A percentile compares a stretch with the other conserved stretches of the same genome.
Evolutionary conservation across 2,797 vertebrate species (phyloP).

Genomic region (Eospalax fontanierii): DNA sequence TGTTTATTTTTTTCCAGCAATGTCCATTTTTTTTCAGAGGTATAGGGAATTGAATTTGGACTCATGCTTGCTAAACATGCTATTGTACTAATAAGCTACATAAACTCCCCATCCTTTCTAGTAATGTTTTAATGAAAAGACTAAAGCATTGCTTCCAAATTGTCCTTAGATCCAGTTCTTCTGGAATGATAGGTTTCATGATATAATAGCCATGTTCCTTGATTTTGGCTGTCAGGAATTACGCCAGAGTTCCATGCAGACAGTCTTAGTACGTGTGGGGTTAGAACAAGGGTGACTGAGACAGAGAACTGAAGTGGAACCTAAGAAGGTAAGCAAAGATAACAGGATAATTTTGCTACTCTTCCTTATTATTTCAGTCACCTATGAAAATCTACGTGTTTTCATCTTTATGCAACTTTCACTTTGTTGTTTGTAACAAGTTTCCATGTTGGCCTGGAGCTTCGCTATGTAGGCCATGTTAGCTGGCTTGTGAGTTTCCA

Average conservation of each 20-base stretch:
- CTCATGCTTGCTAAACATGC: not conserved
- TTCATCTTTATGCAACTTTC: not conserved
- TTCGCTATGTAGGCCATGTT: not conserved
- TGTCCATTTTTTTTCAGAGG: not conserved
- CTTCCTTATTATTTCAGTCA: constrained; percentile 38
- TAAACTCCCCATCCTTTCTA: not conserved
- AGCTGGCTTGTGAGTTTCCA: not conserved
- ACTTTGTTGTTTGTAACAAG: not conserved
- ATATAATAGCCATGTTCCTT: not conserved
- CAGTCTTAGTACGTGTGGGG: not conserved
- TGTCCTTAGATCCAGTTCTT: constrained; percentile 9
- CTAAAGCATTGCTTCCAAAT: not conserved
- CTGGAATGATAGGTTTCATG: constrained; percentile 13
- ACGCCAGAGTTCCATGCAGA: not conserved
- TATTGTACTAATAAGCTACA: not conserved
- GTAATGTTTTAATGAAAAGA: constrained; percentile 3
- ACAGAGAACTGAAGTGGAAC: not conserved
- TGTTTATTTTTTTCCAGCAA: not conserved
- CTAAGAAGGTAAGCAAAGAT: constrained; percentile 23
- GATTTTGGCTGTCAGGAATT: constrained; percentile 3
- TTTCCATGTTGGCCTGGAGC: not conserved
- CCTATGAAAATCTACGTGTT: not conserved
- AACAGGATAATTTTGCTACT: constrained; percentile 41
- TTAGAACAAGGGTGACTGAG: not conserved
- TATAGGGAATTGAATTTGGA: not conserved